Base-by-base conservation (phyloP, 2,797 vertebrate species). In the Forpus xanthops region DNA sequence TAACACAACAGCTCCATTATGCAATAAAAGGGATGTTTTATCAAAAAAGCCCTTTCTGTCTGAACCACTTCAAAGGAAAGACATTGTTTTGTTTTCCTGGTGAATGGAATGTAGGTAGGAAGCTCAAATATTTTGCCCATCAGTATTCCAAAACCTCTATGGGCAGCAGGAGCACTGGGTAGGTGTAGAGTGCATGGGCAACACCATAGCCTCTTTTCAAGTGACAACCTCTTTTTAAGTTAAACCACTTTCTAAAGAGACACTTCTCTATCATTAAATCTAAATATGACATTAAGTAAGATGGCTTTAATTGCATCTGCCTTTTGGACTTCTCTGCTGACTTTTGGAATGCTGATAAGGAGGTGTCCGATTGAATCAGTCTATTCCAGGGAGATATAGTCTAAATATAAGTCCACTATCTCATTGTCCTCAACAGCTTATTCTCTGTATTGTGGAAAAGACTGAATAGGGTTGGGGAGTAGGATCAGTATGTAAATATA, bases 61-160 rank as follows among this genome's bases (percentile, higher is more conserved):
- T 61, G 81, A 96, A 97, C 91, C 61, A 24, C 81, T 93, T 93
- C 95, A 85, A 94, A 96, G 56, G 45, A 68, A 80, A 31, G 73
- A 10, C n/a, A 16, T 21, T 44, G n/a, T 28, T 93, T 89, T 83
- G 31, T 55, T 74, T 17, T 73, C 45, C 8, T 45, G 37, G 82
- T 31, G 66, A 28, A 37, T 47, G 80, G 61, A 49, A 30, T 53
- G 83, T 33, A 18, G 28, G 49, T 9, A 70, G 30, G 76, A 76
- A 8, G 4, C 90, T 66, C 58, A 35, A 94, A 56, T 81, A 30
- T 80, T 61, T 82, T 88, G 44, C 70, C 44, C 72, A 27, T 78
- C 88, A 44, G 42, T 81, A 75, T 87, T 28, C 68, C 76, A 61
- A 12, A 10, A 50, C 41, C 15, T 64, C 44, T 75, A 27, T 28